Conservation (phyloP, 1,140 invertebrate species). For the Akabosia matsudoensis region DNA sequence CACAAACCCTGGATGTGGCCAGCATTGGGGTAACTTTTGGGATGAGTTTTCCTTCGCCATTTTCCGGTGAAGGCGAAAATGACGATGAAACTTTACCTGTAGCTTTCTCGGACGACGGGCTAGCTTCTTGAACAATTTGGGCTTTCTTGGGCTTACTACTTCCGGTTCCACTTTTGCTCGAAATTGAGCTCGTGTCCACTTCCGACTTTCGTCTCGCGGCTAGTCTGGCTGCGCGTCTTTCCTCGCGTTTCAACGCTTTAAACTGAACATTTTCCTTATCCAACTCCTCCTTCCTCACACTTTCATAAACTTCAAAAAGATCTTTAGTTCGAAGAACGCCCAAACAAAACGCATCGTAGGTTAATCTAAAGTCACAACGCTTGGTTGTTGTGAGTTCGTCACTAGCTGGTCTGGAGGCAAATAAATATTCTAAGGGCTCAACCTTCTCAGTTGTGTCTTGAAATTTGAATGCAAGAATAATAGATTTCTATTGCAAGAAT, state of each 20-base stretch:
- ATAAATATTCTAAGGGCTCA: no score
- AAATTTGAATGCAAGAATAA: no score
- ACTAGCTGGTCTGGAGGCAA: slow-evolving; percentile 30
- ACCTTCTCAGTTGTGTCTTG: no score
- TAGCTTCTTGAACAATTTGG: no score
- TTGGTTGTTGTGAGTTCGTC: not conserved
- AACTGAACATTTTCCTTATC: slow-evolving; percentile 71
- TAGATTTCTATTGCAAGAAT: no score
- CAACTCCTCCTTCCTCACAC: slow-evolving; percentile 53
- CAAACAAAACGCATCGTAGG: slow-evolving; percentile 84
- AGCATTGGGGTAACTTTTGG: no score
- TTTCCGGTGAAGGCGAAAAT: no score
- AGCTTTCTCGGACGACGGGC: no score
- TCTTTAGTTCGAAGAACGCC: slow-evolving; percentile 36
- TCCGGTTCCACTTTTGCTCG: not conserved
- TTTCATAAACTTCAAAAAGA: slow-evolving; percentile 24
- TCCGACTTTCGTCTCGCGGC: slow-evolving; percentile 5
- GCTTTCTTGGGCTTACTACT: slow-evolving; percentile 25
- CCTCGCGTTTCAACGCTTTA: slow-evolving; percentile 66
- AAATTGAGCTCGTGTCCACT: not conserved
- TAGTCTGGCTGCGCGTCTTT: slow-evolving; percentile 24
- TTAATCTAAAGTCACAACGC: slow-evolving; percentile 71
- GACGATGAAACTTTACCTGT: no score
- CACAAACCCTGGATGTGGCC: no score
- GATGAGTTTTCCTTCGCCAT: no score